These are phyloP conservation scores for Bombus turneri DNA, from an alignment of 1,140 invertebrate species.

Conservation along the genomic window DNA sequence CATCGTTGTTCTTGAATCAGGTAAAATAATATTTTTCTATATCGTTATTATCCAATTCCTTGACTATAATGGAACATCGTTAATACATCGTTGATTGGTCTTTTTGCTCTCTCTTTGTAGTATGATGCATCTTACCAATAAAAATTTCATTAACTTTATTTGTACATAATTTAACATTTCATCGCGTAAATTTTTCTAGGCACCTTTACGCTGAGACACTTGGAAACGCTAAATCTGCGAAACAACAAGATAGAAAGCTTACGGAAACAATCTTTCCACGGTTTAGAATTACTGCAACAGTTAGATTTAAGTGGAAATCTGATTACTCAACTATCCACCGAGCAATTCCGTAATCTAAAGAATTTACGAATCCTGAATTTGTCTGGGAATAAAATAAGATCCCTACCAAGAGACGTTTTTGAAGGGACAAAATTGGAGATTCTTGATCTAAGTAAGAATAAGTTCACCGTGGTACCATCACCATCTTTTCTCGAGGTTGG, in stretches of 20 bases:
- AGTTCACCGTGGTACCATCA: constrained; percentile 89
- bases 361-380: constrained; percentile 90
- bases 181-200: constrained; percentile 57
- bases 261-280: constrained; percentile 89
- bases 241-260: constrained; percentile 89
- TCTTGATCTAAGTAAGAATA: constrained; percentile 91
- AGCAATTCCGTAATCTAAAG: constrained; percentile 91
- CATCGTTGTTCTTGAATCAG: constrained; percentile 81
- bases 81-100: too few relatives aligned
- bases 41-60: not conserved
- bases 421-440: constrained; percentile 90
- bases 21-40: constrained; percentile 49
- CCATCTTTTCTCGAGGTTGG: constrained; percentile 89
- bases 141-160: too few relatives aligned
- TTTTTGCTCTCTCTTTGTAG: not conserved
- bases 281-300: constrained; percentile 88
- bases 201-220: constrained; percentile 81
- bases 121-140: too few relatives aligned
- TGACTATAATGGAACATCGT: too few relatives aligned
- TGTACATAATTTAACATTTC: too few relatives aligned
- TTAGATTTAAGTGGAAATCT: constrained; percentile 91
- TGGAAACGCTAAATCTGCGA: constrained; percentile 89
- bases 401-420: constrained; percentile 90
- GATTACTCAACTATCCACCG: constrained; percentile 89
- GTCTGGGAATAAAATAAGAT: constrained; percentile 89